These are phyloP conservation scores for Diceros bicornis DNA, from an alignment of 2,797 vertebrate species.

Conservation along the genomic window DNA sequence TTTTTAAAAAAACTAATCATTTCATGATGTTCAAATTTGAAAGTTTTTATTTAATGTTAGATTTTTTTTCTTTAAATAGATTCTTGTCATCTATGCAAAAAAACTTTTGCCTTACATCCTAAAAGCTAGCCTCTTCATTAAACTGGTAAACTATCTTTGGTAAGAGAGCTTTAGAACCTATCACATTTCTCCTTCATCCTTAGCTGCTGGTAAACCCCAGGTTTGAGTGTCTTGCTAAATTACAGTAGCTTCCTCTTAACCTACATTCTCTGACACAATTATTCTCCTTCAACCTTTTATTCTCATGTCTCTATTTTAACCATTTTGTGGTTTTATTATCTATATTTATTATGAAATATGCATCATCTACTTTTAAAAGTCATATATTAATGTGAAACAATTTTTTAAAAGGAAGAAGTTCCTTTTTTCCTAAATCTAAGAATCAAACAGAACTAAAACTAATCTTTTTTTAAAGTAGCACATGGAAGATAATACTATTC, in stretches of 20 bases:
- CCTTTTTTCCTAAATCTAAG: slow-evolving; percentile 35
- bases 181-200: background rate
- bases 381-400: slow-evolving; percentile 36
- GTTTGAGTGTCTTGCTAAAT: background rate
- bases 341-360: background rate
- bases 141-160: background rate
- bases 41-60: slow-evolving; percentile 33
- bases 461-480: background rate
- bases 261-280: background rate
- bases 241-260: background rate
- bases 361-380: slow-evolving; percentile 42
- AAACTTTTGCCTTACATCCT: background rate
- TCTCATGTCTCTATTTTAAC: background rate
- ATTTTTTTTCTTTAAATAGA: background rate
- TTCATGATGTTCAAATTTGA: background rate
- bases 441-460: slow-evolving; percentile 51
- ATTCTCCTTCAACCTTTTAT: background rate
- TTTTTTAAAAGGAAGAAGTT: slow-evolving; percentile 11
- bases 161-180: background rate
- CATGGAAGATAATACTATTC: background rate
- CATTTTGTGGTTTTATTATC: background rate
- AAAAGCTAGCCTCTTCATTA: background rate
- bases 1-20: background rate
- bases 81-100: background rate
- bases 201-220: background rate